Conservation (phyloP, 1,140 invertebrate species). For the Drosophila eugracilis region DNA sequence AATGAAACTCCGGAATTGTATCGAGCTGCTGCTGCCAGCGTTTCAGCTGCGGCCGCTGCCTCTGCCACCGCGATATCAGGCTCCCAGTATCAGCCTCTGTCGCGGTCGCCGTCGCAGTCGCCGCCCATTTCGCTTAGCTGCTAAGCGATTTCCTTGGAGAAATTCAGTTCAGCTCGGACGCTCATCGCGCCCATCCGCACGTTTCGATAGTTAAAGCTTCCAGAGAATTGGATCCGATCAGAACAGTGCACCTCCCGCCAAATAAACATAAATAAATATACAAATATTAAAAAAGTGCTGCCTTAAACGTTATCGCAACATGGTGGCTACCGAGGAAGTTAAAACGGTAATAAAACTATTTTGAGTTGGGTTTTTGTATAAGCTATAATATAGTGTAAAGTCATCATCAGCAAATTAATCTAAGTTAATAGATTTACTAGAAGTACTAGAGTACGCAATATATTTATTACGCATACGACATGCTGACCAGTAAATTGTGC, state of each 20-base stretch:
- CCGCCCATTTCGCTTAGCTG: conserved; percentile 60
- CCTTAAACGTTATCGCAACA: conserved; percentile 11
- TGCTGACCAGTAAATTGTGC: not conserved
- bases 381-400: too few species aligned
- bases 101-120: conserved; percentile 30
- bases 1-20: conserved; percentile 16
- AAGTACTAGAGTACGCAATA: not conserved
- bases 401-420: too few species aligned
- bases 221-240: conserved; percentile 11
- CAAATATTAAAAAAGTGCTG: not conserved
- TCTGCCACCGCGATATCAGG: conserved; percentile 36
- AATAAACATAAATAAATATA: not conserved
- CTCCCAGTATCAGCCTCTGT: conserved; percentile 25
- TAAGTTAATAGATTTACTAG: too few species aligned
- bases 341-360: conserved; percentile 51
- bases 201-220: conserved; percentile 47
- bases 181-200: conserved; percentile 62
- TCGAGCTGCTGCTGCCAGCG: conserved; percentile 14
- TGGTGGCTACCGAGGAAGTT: conserved; percentile 68
- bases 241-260: not conserved
- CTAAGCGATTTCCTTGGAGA: conserved; percentile 74
- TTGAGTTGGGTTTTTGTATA: too few species aligned
- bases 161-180: conserved; percentile 64
- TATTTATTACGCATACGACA: conserved; percentile 6
- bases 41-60: conserved; percentile 20